phyloP scores from a whole-genome alignment of 2,797 vertebrate genomes.

The Sebastes oblongus region DNA sequence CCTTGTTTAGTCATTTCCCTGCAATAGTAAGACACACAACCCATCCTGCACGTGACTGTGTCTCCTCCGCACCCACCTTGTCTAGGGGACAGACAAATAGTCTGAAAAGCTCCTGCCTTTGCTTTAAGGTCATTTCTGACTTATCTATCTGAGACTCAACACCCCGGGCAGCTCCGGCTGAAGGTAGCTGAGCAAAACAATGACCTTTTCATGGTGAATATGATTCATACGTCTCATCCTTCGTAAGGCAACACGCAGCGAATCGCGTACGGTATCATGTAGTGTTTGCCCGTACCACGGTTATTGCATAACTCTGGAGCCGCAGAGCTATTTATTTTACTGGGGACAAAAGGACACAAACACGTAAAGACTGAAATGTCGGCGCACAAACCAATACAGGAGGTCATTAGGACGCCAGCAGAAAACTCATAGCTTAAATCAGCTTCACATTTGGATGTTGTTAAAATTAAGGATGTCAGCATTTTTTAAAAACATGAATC shows the following conservation, averaged over 20 bases:
- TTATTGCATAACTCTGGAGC: slow-evolving; percentile 63
- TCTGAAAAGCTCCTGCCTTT: slow-evolving; percentile 46
- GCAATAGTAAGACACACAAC: slow-evolving; percentile 16
- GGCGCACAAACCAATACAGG: background rate
- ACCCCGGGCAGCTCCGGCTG: slow-evolving; percentile 70
- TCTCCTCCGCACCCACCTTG: slow-evolving; percentile 50
- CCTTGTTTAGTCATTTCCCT: slow-evolving; percentile 38
- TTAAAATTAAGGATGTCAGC: background rate
- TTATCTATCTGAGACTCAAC: slow-evolving; percentile 71
- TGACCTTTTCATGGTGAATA: slow-evolving; percentile 79
- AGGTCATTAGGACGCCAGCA: slow-evolving; percentile 12
- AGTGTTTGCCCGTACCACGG: slow-evolving; percentile 52
- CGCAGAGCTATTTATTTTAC: slow-evolving; percentile 59
- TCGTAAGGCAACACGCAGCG: slow-evolving; percentile 54
- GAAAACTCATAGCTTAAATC: background rate
- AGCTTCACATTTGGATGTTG: background rate
- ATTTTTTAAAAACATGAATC: background rate
- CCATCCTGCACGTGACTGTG: slow-evolving; percentile 20
- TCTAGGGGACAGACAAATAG: slow-evolving; percentile 60
- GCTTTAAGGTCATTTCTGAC: slow-evolving; percentile 78
- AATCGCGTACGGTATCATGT: slow-evolving; percentile 62
- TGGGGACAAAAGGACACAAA: slow-evolving; percentile 60
- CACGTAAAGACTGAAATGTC: slow-evolving; percentile 44
- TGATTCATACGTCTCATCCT: slow-evolving; percentile 74
- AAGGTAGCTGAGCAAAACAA: slow-evolving; percentile 76